Percentiles rank a stretch among this genome's conserved stretches.
Conservation (phyloP, 2,113 vertebrate genomes). For the Hylia prasina region DNA sequence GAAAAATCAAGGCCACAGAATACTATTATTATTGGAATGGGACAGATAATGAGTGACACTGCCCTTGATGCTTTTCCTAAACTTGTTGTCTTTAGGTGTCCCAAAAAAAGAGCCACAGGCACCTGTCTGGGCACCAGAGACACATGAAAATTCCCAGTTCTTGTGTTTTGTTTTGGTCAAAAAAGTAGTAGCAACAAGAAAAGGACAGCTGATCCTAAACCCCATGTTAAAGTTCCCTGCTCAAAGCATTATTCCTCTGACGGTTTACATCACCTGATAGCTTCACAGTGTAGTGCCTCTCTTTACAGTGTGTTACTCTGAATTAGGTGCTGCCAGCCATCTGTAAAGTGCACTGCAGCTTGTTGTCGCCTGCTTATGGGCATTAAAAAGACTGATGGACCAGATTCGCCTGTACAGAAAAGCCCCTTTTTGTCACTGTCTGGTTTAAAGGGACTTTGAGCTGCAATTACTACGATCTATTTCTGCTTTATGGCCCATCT, state of each 20-base stretch:
- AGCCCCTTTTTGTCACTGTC: neutral
- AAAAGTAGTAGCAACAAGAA: neutral
- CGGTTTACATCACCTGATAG: neutral
- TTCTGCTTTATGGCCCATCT: neutral
- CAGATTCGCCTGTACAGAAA: neutral
- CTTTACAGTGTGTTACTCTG: conserved; percentile 19
- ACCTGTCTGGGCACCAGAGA: neutral
- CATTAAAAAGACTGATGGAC: conserved; percentile 13
- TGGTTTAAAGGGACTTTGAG: neutral
- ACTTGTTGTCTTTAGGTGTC: neutral
- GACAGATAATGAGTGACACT: neutral
- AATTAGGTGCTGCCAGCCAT: conserved; percentile 4
- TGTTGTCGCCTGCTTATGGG: neutral
- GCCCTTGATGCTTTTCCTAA: neutral
- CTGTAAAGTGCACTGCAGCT: conserved; percentile 16
- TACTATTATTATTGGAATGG: neutral
- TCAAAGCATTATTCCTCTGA: conserved; percentile 8
- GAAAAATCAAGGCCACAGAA: too few relatives aligned
- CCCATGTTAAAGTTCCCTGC: neutral
- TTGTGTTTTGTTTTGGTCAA: neutral
- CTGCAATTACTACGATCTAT: neutral
- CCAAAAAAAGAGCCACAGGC: neutral
- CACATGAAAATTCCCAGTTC: neutral
- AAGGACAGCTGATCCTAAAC: neutral
- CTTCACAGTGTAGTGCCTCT: neutral